phyloP scores from a whole-genome alignment of 2,797 vertebrate genomes.

The Bovichtus variegatus region DNA sequence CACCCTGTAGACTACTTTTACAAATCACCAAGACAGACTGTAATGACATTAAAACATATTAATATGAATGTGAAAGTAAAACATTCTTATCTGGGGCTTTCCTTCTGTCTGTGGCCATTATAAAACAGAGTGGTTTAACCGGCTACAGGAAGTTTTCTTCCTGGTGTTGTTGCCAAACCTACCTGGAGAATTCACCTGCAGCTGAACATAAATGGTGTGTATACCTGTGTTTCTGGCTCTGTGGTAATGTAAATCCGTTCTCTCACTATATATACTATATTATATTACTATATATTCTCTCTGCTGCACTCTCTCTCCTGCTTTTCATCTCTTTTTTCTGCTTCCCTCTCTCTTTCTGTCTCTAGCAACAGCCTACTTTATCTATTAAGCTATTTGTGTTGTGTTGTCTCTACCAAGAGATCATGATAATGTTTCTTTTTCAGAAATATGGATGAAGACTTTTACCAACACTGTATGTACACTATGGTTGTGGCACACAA shows the following conservation, averaged over 20 bases:
- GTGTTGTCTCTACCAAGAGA: neutral
- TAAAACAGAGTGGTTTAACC: constrained; percentile 29
- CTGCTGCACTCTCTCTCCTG: neutral
- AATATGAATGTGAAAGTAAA: constrained; percentile 68
- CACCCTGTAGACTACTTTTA: neutral
- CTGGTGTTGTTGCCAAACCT: constrained; percentile 9
- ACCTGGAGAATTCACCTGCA: neutral
- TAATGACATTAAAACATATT: neutral
- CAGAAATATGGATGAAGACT: constrained; percentile 47
- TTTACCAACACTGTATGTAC: constrained; percentile 75
- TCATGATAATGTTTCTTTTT: constrained; percentile 32
- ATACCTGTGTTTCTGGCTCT: constrained; percentile 14
- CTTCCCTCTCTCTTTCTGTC: neutral
- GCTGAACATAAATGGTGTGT: constrained; percentile 57
- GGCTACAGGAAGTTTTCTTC: constrained; percentile 21
- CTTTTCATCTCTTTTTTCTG: neutral
- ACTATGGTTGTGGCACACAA: neutral
- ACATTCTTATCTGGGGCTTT: constrained; percentile 42
- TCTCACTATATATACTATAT: neutral
- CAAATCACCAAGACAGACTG: neutral
- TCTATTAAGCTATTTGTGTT: neutral
- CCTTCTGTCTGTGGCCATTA: neutral
- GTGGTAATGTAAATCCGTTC: constrained; percentile 3
- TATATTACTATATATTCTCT: neutral
- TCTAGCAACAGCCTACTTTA: neutral